Percentiles rank a stretch among this genome's conserved stretches.
Conservation (phyloP, 2,888 invertebrate species). For the Mystacides longicornis region DNA sequence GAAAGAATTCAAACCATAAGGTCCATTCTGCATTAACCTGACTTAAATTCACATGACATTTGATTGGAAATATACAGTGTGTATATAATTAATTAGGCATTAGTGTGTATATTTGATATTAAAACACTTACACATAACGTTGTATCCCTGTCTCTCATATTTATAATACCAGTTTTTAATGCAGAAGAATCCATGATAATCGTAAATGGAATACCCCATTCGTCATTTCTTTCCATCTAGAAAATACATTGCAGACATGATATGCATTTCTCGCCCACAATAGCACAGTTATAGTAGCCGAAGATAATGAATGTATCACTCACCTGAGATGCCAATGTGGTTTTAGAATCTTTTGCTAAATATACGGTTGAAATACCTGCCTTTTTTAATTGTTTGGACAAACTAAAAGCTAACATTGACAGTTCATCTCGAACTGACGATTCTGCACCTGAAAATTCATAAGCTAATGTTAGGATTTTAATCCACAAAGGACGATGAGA, state of each 20-base stretch:
- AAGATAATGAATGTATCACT: no score
- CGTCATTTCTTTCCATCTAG: constrained; percentile 34
- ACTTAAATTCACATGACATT: no score
- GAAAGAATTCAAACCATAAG: no score
- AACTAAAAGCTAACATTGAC: constrained; percentile 46
- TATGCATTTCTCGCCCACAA: no score
- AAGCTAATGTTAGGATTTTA: not conserved
- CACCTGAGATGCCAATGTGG: constrained; percentile 7
- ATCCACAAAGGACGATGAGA: not conserved
- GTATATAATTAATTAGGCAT: no score
- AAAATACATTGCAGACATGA: no score
- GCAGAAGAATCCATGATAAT: constrained; percentile 61
- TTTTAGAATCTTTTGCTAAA: constrained; percentile 30
- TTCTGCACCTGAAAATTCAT: constrained; percentile 25
- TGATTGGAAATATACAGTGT: no score
- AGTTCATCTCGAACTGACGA: constrained; percentile 38
- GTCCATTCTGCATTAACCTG: no score
- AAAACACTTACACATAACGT: constrained; percentile 52
- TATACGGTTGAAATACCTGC: constrained; percentile 37
- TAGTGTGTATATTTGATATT: no score
- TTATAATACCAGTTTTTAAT: constrained; percentile 62
- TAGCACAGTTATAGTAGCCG: no score
- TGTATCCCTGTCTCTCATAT: constrained; percentile 57
- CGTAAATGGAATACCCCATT: constrained; percentile 64
- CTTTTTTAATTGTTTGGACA: constrained; percentile 46